These are phyloP conservation scores for Tachina grossa DNA, from an alignment of 2,888 invertebrate species.

Conservation along the genomic window DNA sequence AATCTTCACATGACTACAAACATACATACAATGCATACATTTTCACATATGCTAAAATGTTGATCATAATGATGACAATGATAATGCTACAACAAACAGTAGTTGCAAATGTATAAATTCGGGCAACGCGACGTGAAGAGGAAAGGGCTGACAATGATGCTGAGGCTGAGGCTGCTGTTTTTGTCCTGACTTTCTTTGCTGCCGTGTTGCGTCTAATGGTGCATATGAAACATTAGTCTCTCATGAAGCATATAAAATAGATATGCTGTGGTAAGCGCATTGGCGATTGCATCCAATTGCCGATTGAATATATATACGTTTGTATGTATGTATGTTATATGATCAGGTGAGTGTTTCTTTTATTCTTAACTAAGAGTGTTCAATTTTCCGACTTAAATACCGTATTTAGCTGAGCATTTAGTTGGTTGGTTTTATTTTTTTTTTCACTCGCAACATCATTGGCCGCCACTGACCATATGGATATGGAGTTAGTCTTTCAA, in stretches of 20 bases:
- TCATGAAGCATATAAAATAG: conserved; percentile 30
- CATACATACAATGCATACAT: conserved; percentile 5
- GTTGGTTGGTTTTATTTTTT: conserved; percentile 50
- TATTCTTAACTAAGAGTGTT: conserved; percentile 61
- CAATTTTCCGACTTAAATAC: conserved; percentile 72
- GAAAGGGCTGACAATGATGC: not conserved
- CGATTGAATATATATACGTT: no score
- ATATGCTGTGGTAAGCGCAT: conserved; percentile 21
- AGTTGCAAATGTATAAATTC: conserved; percentile 11
- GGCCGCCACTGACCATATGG: conserved; percentile 60
- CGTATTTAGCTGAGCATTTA: conserved; percentile 72
- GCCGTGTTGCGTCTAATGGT: conserved; percentile 69
- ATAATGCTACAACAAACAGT: conserved; percentile 46
- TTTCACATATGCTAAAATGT: conserved; percentile 45
- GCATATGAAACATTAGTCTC: conserved; percentile 68
- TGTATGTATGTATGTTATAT: conserved; percentile 17
- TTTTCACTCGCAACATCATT: conserved; percentile 60
- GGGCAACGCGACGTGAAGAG: not conserved
- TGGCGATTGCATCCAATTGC: conserved; percentile 20
- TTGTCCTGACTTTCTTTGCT: conserved; percentile 49
- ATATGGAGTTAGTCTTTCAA: conserved; percentile 58
- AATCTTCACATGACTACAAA: not conserved
- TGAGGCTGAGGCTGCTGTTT: not conserved
- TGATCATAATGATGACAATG: conserved; percentile 61
- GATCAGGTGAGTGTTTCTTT: conserved; percentile 48